These are phyloP conservation scores for Pterobdella sp. DNA, from an alignment of 2,888 invertebrate genomes.

Conservation along the genomic window DNA sequence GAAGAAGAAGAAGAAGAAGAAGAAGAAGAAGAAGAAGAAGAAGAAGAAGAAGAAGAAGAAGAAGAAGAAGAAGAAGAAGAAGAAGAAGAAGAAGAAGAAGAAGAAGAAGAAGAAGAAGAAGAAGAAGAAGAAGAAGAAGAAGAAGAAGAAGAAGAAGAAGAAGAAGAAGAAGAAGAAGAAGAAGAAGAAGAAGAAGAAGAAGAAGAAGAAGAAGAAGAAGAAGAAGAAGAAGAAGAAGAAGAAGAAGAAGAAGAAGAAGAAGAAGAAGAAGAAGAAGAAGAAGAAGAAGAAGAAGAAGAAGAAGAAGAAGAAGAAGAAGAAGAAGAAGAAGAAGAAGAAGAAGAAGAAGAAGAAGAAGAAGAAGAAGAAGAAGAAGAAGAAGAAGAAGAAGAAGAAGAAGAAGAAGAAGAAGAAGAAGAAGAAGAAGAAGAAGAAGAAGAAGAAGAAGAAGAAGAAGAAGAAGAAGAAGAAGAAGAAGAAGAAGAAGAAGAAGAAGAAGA, in stretches of 20 bases:
- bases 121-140: not conserved
- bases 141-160: not conserved
- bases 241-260: not conserved
- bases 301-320: not conserved
- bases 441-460: slow-evolving; percentile 1
- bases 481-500: not conserved
- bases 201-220: not conserved
- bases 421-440: slow-evolving; percentile 1
- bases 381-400: slow-evolving; percentile 1
- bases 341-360: not conserved
- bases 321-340: not conserved
- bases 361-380: not conserved
- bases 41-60: not conserved
- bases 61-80: not conserved
- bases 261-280: not conserved
- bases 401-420: slow-evolving; percentile 1
- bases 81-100: not conserved
- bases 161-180: not conserved
- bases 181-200: not conserved
- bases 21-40: not conserved
- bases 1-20: not conserved
- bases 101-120: not conserved
- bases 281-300: not conserved
- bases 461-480: slow-evolving; percentile 1
- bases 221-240: not conserved